Base-by-base conservation (phyloP, 1,140 invertebrate species). In the Hyles vespertilio region DNA sequence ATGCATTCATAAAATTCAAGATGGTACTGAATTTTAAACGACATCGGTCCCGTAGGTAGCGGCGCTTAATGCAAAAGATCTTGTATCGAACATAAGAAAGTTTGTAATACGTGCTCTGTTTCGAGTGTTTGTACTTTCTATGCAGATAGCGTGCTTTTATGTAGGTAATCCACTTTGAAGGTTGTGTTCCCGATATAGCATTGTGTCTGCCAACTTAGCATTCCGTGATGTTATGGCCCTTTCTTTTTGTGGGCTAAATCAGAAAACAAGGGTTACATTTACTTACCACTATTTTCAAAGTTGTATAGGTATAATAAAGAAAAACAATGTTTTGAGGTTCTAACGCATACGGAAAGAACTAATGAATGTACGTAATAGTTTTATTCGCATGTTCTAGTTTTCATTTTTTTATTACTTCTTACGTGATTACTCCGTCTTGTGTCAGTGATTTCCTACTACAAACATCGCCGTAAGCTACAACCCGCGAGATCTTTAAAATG, bases 61-160 rank as follows among this genome's bases (percentile, higher is more conserved):
- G n/a, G 3, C 11, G 34, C 34, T 54, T 3, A 12, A 12, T 54
- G 52, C 52, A 45, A 44, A 22, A 48, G 5, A 48, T 11, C 12
- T n/a, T 48, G 5, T 11, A 58, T 57, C 61, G 59, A 59, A 69
- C 64, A 60, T 49, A 68, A 68, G 73, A 76, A 76, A 76, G 73
- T 72, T 65, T 43, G 45, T 65, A 65, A 55, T 65, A 61, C 68
- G 69, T 70, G 69, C 46, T 69, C 56, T 65, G 65, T 61, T 65
- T 72, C 8, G 34, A 62, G 61, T 56, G 52, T 59, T 56, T 61
- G 53, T 51, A 65, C 63, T 75, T 72, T 70, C 70, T 70, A 75
- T 72, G 65, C 63, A 33, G 32, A 6, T 36, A 54, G 58, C 70
- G 67, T 65, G 51, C 36, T 11, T 10, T 48, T 51, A 61, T 61